phyloP scores from a whole-genome alignment of 2,113 vertebrate genomes.

The Alces alces region DNA sequence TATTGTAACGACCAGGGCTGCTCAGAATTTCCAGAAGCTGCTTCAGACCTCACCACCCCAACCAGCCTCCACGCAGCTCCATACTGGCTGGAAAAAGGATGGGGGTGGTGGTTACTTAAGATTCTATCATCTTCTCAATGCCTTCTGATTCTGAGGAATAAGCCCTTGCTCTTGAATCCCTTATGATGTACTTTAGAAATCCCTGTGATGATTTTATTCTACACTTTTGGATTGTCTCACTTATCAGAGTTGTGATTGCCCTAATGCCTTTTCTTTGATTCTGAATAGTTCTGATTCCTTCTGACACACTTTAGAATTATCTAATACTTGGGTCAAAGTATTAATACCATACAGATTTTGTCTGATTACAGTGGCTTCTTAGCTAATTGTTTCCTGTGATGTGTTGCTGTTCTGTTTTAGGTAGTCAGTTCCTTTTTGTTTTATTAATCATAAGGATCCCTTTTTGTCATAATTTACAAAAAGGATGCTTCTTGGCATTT shows the following conservation, averaged over 20 bases:
- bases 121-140: background rate
- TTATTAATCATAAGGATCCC: background rate
- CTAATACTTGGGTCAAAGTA: slow-evolving; percentile 24
- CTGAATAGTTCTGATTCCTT: background rate
- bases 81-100: background rate
- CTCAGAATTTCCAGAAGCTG: slow-evolving; percentile 58
- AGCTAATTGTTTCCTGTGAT: background rate
- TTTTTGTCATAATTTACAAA: background rate
- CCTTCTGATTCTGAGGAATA: background rate
- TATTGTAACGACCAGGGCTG: slow-evolving; percentile 60
- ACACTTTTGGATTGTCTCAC: background rate
- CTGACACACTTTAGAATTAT: background rate
- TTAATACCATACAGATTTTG: background rate
- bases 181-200: background rate
- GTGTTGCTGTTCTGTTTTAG: background rate
- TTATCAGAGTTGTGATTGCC: background rate
- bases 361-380: background rate
- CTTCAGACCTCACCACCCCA: background rate
- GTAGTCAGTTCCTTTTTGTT: background rate
- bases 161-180: background rate
- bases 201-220: background rate
- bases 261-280: background rate
- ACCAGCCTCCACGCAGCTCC: background rate
- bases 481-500: background rate
- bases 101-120: background rate